Evolutionary conservation across 1,140 invertebrate species (phyloP), one percentile per base, ranked within the genome.

Genomic region (Triops longicaudatus): DNA sequence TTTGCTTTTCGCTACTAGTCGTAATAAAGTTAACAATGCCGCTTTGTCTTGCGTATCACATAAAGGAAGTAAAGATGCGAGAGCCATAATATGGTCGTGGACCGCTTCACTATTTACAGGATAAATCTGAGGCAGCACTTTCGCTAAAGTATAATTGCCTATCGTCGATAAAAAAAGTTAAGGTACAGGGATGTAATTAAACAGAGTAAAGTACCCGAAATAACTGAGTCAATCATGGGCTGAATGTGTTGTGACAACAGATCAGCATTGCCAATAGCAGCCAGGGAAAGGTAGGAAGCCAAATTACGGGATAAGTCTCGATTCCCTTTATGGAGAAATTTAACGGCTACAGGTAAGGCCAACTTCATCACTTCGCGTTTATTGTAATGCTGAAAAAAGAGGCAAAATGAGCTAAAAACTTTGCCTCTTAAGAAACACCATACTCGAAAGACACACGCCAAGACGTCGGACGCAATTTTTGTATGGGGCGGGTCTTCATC

Each of bases 401-500:
- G 75, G 22, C 27, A 63, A 17, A 14, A 26, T 27, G 22, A 31
- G 26, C 37, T 79, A 26, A n/a, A 10, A 74, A 31, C 37, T 17
- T 73, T 27, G 31, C 50, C 41, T 14, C 17, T 14, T 7, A 28
- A n/a, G 27, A 43, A 10, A 10, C n/a, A 31, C 50, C 9, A 86
- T 86, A 97, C 94, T 86, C 96, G 86, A 85, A 98, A 97, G 83
- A 98, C 91, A 85, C 94, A 96, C 74, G 94, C 95, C 81, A 97
- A 92, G 74, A 97, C 89, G 87, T 97, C 96, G 73, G 93, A 93
- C 9, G 94, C 94, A 81, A 98, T 97, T 87, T 97, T 97, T 26
- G 94, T 94, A 88, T 97, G 95, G 7, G 95, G 94, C 12, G 95
- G 93, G 85, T 97, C 94, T 82, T 93, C 91, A 85, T 94, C 92